Base-by-base conservation (phyloP, 2,888 invertebrate genomes). In the Drepanosiphum platanoidis region DNA sequence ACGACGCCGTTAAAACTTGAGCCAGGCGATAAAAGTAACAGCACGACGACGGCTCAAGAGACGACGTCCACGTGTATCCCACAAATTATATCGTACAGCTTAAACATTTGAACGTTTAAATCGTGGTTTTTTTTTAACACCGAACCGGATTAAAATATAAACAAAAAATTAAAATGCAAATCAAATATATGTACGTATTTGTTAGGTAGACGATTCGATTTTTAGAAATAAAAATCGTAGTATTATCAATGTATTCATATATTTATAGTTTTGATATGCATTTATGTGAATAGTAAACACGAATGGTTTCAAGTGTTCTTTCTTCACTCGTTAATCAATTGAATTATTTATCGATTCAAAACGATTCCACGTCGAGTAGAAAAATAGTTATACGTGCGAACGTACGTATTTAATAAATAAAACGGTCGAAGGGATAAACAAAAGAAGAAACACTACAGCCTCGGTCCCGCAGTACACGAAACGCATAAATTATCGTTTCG, bases 1-100 rank as follows among this genome's bases (percentile, higher is more conserved):
- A 84, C 36, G 84, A 84, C 68, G 84, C 52, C 68, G 68, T 84
- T 77, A 84, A 84, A 84, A 84, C 75, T 84, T 34, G 68, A 77
- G 75, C 36, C 36, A 32, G 66, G 9, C 84, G 75, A 77, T 84
- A 84, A 84, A 84, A 75, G 84, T 84, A 77, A 84, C 75, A 66
- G 66, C 36, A 71, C 71, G 61, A 15, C 42, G 66, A 66, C 66
- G 32, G 27, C 27, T 39, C 13, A 79, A 64, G 61, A 83, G 72
- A 83, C 42, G 74, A 66, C 84, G 52, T 84, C 84, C 75, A 84
- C 39, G 77, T 84, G 84, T 66, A 58, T 39, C 34, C 27, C 30
- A 68, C 75, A 39, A 52, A 75, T 58, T 58, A 68, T 36, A 77
- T 32, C 61, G 27, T 46, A 84, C 36, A 46, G 36, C 32, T 68